Percentiles rank a stretch among this genome's conserved stretches.
Evolutionary conservation across 2,797 vertebrate species (phyloP).

Genomic region (Pristis pectinata): DNA sequence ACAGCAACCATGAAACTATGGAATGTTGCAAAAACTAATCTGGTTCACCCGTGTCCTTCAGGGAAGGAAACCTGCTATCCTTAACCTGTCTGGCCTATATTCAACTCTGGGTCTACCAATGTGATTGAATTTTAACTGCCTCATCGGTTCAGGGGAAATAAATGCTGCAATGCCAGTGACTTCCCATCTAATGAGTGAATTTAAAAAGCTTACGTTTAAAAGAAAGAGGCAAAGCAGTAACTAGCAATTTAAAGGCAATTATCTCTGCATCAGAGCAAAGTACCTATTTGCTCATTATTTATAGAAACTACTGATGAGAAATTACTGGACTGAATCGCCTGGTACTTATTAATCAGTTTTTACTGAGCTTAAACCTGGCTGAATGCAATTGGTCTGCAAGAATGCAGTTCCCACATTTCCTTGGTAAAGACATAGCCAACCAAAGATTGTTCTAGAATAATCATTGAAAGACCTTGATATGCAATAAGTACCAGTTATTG

Average conservation of each 20-base stretch:
- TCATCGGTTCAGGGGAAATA: too few relatives aligned
- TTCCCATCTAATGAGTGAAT: too few relatives aligned
- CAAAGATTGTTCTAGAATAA: conserved; percentile 41
- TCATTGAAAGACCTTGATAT: background rate
- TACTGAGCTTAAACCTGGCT: conserved; percentile 40
- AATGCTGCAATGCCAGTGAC: too few relatives aligned
- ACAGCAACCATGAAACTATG: too few relatives aligned
- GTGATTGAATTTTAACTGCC: too few relatives aligned
- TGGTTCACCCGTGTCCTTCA: too few relatives aligned
- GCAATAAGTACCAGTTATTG: background rate
- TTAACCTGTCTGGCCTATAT: too few relatives aligned
- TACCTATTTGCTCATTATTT: conserved; percentile 58
- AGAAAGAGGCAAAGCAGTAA: background rate
- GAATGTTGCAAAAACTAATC: too few relatives aligned
- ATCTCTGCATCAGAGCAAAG: conserved; percentile 41
- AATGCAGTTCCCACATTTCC: conserved; percentile 39
- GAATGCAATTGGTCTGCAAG: conserved; percentile 39
- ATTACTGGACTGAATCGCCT: conserved; percentile 53
- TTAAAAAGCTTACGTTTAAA: background rate
- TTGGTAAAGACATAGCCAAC: conserved; percentile 41
- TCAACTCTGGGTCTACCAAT: too few relatives aligned
- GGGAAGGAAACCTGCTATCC: too few relatives aligned
- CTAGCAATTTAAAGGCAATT: background rate
- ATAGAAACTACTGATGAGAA: conserved; percentile 46
- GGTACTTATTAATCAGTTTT: conserved; percentile 49